Percentiles rank a stretch among this genome's conserved stretches.
Evolutionary conservation across 2,888 invertebrate genomes (phyloP).

Genomic region (Pollenia griseotomentosa): DNA sequence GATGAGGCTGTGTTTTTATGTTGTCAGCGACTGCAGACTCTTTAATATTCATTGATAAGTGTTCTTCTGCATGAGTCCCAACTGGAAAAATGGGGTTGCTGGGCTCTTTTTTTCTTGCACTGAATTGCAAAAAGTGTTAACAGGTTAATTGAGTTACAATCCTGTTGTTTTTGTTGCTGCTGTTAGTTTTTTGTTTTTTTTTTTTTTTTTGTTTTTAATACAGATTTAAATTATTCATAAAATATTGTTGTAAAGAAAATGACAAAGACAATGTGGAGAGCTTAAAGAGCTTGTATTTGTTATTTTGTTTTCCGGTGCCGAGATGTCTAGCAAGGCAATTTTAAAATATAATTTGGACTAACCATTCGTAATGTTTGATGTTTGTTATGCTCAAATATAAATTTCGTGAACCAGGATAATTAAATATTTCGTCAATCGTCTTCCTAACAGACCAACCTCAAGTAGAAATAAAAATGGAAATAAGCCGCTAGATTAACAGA

Average conservation of each 20-base stretch:
- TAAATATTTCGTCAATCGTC: no score
- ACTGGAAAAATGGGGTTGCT: constrained; percentile 33
- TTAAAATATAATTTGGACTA: not conserved
- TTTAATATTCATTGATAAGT: constrained; percentile 73
- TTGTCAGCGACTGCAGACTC: constrained; percentile 30
- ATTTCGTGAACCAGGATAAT: no score
- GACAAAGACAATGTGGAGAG: not conserved
- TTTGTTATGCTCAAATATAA: no score
- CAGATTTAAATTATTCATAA: constrained; percentile 44
- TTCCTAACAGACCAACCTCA: no score
- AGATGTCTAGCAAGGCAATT: constrained; percentile 27
- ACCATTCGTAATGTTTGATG: no score
- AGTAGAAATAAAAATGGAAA: no score
- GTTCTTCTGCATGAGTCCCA: constrained; percentile 1
- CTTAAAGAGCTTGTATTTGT: not conserved
- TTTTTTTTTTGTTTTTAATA: not conserved
- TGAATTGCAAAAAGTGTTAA: constrained; percentile 66
- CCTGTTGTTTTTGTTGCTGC: constrained; percentile 35
- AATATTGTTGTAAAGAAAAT: constrained; percentile 21
- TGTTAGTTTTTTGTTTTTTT: not conserved
- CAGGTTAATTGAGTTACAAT: constrained; percentile 72
- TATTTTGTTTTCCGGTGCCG: constrained; percentile 3
- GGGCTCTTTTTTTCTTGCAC: constrained; percentile 5
- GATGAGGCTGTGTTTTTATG: constrained; percentile 2
- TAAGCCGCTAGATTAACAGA: no score